Evolutionary conservation across 1,140 invertebrate genomes (phyloP).

Genomic region (Caerostris darwini): DNA sequence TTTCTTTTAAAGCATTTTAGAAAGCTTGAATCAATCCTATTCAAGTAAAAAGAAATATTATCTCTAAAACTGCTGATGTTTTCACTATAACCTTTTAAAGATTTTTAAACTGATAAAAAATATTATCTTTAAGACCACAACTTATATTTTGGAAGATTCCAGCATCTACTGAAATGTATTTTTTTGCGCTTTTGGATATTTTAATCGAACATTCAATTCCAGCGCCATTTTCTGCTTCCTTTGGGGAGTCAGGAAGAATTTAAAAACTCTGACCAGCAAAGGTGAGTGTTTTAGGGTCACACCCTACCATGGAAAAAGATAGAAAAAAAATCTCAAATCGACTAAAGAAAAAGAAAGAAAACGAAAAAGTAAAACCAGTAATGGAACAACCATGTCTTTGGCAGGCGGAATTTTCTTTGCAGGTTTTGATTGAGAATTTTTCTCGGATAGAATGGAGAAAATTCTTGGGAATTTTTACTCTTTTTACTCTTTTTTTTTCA

Average conservation of each 20-base stretch:
- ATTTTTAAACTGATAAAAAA: too few relatives aligned
- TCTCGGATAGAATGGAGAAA: background rate
- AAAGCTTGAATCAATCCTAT: too few relatives aligned
- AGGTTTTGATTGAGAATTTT: constrained; percentile 34
- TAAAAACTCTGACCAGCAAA: background rate
- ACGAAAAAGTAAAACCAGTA: background rate
- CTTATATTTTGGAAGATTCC: too few relatives aligned
- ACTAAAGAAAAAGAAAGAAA: background rate
- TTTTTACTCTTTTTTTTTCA: too few relatives aligned
- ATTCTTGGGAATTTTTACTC: constrained; percentile 47
- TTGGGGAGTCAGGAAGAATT: background rate
- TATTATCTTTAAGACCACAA: too few relatives aligned
- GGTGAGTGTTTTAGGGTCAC: background rate
- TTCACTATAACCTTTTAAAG: too few relatives aligned
- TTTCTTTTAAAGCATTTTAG: too few relatives aligned
- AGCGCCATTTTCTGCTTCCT: background rate
- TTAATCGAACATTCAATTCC: background rate
- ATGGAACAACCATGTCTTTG: constrained; percentile 68
- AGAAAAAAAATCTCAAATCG: background rate
- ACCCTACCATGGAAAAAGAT: background rate
- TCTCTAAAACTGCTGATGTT: too few relatives aligned
- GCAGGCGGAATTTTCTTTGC: constrained; percentile 41
- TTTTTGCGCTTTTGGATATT: background rate
- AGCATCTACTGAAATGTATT: too few relatives aligned
- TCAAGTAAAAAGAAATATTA: too few relatives aligned